Evolutionary conservation across 2,888 invertebrate species (phyloP).

Genomic region (Epinotia ramella): DNA sequence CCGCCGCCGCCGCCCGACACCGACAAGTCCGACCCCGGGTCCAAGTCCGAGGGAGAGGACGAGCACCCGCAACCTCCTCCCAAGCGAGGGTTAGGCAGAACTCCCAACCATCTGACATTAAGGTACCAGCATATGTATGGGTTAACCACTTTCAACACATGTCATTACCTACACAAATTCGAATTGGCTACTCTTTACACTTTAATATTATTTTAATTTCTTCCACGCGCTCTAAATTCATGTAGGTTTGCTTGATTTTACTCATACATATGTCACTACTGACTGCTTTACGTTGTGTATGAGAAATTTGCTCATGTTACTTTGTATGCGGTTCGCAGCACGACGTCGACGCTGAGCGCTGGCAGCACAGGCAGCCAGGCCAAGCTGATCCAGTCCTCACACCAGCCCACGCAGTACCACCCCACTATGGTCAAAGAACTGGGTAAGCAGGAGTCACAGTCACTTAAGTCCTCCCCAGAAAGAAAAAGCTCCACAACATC

Average conservation of each 20-base stretch:
- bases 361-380: slow-evolving; percentile 97
- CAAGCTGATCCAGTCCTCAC: slow-evolving; percentile 96
- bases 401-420: slow-evolving; percentile 96
- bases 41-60: slow-evolving; percentile 95
- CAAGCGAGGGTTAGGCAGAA: slow-evolving; percentile 91
- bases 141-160: slow-evolving; percentile 60
- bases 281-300: slow-evolving; percentile 43
- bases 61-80: slow-evolving; percentile 88
- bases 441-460: slow-evolving; percentile 89
- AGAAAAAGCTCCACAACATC: slow-evolving; percentile 63
- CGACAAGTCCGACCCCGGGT: slow-evolving; percentile 87
- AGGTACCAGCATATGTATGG: slow-evolving; percentile 86
- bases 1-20: slow-evolving; percentile 73
- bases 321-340: slow-evolving; percentile 84
- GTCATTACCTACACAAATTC: slow-evolving; percentile 57
- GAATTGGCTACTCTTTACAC: slow-evolving; percentile 54
- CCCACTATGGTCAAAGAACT: slow-evolving; percentile 94
- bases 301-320: slow-evolving; percentile 21
- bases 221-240: slow-evolving; percentile 56
- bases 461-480: slow-evolving; percentile 83
- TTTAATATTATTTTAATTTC: slow-evolving; percentile 49
- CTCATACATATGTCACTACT: slow-evolving; percentile 76
- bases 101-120: slow-evolving; percentile 96
- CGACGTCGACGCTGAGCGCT: slow-evolving; percentile 96
- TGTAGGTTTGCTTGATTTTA: slow-evolving; percentile 71